These are phyloP conservation scores for Hylomyscus alleni DNA, from an alignment of 2,797 vertebrate genomes.

Conservation along the genomic window DNA sequence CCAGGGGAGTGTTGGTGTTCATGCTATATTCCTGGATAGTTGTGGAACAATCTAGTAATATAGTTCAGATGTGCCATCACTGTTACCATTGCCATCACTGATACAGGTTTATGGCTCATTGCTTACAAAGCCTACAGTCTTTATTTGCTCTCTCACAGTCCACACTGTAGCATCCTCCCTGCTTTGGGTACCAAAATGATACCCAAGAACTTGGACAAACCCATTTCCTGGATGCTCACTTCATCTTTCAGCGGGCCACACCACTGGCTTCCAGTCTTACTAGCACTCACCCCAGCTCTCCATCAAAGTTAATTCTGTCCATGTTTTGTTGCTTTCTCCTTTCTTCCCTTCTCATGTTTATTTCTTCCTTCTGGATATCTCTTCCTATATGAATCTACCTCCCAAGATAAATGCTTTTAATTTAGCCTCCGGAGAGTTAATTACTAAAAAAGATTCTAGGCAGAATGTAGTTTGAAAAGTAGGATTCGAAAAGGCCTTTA, in stretches of 20 bases:
- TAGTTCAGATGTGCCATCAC: too few relatives aligned
- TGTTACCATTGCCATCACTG: background rate
- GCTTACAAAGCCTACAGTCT: background rate
- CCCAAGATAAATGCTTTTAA: slow-evolving; percentile 34
- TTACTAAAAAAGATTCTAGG: slow-evolving; percentile 28
- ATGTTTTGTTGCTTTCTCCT: background rate
- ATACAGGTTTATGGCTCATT: background rate
- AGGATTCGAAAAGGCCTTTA: slow-evolving; percentile 50
- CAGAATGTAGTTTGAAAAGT: background rate
- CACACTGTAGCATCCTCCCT: background rate
- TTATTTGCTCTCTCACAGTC: background rate
- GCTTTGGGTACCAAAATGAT: background rate
- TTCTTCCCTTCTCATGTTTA: background rate
- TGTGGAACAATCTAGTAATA: background rate
- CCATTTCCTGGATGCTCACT: background rate
- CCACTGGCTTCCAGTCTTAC: background rate
- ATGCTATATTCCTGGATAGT: background rate
- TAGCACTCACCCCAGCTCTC: background rate
- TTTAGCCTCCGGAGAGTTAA: background rate
- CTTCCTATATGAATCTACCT: background rate
- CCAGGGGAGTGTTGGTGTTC: background rate
- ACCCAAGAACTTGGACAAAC: background rate
- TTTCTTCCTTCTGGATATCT: background rate
- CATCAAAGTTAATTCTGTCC: background rate
- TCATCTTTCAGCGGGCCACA: background rate